Percentiles rank a stretch among this genome's conserved stretches.
Evolutionary conservation across 2,888 invertebrate species (phyloP).

Genomic region (Eupithecia abbreviata): DNA sequence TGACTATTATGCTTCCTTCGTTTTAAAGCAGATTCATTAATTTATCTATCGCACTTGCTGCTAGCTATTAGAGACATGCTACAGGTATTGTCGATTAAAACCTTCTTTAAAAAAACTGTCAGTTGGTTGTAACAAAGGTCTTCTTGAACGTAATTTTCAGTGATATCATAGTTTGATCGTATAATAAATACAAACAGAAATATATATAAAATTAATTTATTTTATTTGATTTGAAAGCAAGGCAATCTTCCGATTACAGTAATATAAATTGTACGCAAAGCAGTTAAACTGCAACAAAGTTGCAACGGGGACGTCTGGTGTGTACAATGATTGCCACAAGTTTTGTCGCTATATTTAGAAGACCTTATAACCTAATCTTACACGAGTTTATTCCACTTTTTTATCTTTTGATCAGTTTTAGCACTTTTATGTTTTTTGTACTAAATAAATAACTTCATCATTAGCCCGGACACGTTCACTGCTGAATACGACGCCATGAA

Average conservation of each 20-base stretch:
- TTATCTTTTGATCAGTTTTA: no score
- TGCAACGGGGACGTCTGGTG: conserved; percentile 10
- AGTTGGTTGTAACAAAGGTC: no score
- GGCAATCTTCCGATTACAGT: not conserved
- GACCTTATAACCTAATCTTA: no score
- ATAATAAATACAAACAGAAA: not conserved
- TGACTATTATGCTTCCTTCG: no score
- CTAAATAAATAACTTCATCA: no score
- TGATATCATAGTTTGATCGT: not conserved
- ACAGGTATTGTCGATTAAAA: not conserved
- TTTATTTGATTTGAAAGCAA: not conserved
- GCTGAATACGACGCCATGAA: no score
- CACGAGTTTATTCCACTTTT: no score
- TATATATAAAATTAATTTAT: not conserved
- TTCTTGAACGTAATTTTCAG: not conserved
- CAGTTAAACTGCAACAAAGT: conserved; percentile 10
- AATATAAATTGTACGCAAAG: conserved; percentile 8
- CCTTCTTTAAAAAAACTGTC: not conserved
- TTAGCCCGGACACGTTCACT: no score
- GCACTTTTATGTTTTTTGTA: no score
- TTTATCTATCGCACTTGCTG: not conserved
- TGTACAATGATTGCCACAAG: conserved; percentile 7
- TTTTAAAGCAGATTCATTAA: no score
- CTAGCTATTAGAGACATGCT: not conserved
- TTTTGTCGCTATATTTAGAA: not conserved